phyloP scores from a whole-genome alignment of 2,888 invertebrate genomes.

The Tortrix viridana region DNA sequence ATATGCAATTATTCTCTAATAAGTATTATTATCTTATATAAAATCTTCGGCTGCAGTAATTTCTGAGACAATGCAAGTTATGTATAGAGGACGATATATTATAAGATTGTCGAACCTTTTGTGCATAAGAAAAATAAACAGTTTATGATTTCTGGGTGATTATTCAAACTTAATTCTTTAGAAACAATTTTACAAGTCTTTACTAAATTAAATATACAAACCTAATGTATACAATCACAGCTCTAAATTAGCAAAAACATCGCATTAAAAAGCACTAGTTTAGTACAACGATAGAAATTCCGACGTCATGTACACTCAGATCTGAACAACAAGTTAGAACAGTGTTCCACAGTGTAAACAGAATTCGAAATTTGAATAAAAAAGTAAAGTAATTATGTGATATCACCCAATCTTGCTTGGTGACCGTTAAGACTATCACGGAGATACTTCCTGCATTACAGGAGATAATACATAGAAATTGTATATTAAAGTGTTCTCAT shows the following conservation, averaged over 20 bases:
- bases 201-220: no score
- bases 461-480: constrained; percentile 84
- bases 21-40: no score
- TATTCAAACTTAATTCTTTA: no score
- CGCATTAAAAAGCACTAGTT: constrained; percentile 5
- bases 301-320: constrained; percentile 17
- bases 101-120: no score
- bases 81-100: no score
- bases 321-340: constrained; percentile 23
- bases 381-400: constrained; percentile 61
- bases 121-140: no score
- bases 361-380: constrained; percentile 40
- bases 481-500: constrained; percentile 82
- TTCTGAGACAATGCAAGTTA: no score
- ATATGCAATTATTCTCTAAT: no score
- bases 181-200: no score
- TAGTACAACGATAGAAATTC: constrained; percentile 32
- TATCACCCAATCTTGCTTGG: constrained; percentile 64
- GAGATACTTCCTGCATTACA: constrained; percentile 79
- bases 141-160: no score
- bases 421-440: constrained; percentile 81
- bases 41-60: no score
- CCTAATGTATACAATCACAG: not conserved
- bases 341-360: constrained; percentile 25
- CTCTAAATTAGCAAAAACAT: constrained; percentile 16